Evolutionary conservation across 2,888 invertebrate species (phyloP).

Genomic region (Apantesis nais): DNA sequence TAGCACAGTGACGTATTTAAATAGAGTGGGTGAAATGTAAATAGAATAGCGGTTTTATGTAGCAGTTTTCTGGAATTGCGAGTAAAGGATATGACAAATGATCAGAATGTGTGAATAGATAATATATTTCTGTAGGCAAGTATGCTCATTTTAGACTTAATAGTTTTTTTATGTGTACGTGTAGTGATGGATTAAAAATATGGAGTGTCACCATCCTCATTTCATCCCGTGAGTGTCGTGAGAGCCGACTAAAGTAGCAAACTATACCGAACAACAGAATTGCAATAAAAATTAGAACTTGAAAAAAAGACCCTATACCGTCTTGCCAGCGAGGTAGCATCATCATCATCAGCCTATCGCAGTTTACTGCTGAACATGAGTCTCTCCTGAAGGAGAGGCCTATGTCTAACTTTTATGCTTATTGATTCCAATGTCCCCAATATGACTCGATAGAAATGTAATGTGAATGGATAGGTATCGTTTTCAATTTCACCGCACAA

Average conservation of each 20-base stretch:
- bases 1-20: constrained; percentile 42
- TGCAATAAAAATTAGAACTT: no score
- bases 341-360: no score
- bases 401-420: not conserved
- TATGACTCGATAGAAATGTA: not conserved
- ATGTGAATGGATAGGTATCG: not conserved
- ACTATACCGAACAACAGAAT: no score
- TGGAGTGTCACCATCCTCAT: no score
- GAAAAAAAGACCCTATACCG: no score
- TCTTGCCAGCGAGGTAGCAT: no score
- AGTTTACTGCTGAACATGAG: no score
- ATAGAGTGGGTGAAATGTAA: constrained; percentile 33
- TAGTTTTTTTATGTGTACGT: not conserved
- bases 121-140: not conserved
- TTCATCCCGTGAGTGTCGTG: no score
- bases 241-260: no score
- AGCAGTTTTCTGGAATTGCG: not conserved
- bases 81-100: constrained; percentile 6
- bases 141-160: not conserved
- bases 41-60: not conserved
- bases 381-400: no score
- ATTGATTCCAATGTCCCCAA: not conserved
- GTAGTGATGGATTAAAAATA: no score
- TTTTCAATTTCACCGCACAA: not conserved
- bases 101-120: not conserved